phyloP scores from a whole-genome alignment of 1,140 invertebrate genomes.

The fruit fly (Drosophila melanogaster) region DNA sequence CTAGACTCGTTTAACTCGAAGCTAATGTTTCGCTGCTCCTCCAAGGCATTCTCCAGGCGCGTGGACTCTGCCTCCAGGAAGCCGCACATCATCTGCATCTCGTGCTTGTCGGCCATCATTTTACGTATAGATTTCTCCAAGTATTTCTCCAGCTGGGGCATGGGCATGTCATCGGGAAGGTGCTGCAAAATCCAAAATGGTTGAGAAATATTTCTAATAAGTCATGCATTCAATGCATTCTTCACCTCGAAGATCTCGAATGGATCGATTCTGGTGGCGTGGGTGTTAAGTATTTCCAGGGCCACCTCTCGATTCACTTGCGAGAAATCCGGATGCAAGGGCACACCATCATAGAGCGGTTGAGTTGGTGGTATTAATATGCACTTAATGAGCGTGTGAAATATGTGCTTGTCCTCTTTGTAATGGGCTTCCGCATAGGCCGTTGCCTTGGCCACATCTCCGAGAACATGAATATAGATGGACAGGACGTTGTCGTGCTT shows the following conservation, averaged over 20 bases:
- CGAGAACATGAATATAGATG: constrained; percentile 94
- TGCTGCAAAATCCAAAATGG: constrained; percentile 71
- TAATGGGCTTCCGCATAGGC: constrained; percentile 93
- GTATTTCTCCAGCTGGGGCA: constrained; percentile 90
- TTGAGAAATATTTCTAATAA: background rate
- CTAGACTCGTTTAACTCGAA: constrained; percentile 94
- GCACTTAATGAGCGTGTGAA: constrained; percentile 88
- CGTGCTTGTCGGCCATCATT: constrained; percentile 89
- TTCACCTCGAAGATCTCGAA: constrained; percentile 86
- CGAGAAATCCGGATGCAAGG: constrained; percentile 86
- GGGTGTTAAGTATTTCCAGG: constrained; percentile 91
- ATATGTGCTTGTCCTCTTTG: constrained; percentile 87
- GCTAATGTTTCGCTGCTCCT: constrained; percentile 92
- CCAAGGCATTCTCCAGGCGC: constrained; percentile 91
- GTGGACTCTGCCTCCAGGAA: constrained; percentile 93
- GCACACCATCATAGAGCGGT: constrained; percentile 85
- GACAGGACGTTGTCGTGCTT: constrained; percentile 96
- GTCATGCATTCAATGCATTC: no score
- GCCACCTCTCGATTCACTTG: constrained; percentile 91
- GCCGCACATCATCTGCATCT: constrained; percentile 91
- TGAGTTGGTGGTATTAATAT: constrained; percentile 87
- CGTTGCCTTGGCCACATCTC: constrained; percentile 92
- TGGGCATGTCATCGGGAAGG: constrained; percentile 90
- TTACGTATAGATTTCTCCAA: constrained; percentile 91
- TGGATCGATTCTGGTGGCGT: constrained; percentile 93